Evolutionary conservation across 2,113 vertebrate genomes (phyloP).

Genomic region (Accipiter virgatus): DNA sequence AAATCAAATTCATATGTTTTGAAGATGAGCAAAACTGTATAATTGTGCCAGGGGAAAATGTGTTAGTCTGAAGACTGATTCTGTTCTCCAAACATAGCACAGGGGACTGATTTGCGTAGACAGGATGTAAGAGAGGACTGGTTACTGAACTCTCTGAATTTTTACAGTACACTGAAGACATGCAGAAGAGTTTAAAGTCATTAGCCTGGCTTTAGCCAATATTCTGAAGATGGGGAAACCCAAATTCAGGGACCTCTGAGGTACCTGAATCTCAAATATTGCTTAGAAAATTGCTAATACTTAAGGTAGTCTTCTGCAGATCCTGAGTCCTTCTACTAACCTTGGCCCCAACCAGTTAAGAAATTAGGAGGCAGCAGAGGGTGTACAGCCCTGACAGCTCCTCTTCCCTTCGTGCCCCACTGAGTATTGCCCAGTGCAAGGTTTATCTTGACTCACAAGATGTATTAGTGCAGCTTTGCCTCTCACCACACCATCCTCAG

Average conservation of each 20-base stretch:
- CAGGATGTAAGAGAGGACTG: neutral
- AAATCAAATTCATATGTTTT: slow-evolving; percentile 60
- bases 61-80: neutral
- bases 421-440: neutral
- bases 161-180: neutral
- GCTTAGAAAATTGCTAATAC: neutral
- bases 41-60: neutral
- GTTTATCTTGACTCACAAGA: neutral
- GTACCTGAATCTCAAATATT: neutral
- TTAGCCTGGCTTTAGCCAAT: neutral
- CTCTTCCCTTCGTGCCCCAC: neutral
- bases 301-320: neutral
- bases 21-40: slow-evolving; percentile 14
- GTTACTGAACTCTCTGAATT: neutral
- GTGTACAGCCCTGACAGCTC: neutral
- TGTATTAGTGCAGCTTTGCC: neutral
- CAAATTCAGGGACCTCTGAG: neutral
- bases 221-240: neutral
- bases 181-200: neutral
- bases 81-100: neutral
- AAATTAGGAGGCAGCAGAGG: neutral
- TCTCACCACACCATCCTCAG: neutral
- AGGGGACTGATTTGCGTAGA: neutral
- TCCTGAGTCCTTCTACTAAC: neutral
- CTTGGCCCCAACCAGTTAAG: neutral